phyloP scores from a whole-genome alignment of 1,140 invertebrate genomes.

The Temnothorax curvispinosus region DNA sequence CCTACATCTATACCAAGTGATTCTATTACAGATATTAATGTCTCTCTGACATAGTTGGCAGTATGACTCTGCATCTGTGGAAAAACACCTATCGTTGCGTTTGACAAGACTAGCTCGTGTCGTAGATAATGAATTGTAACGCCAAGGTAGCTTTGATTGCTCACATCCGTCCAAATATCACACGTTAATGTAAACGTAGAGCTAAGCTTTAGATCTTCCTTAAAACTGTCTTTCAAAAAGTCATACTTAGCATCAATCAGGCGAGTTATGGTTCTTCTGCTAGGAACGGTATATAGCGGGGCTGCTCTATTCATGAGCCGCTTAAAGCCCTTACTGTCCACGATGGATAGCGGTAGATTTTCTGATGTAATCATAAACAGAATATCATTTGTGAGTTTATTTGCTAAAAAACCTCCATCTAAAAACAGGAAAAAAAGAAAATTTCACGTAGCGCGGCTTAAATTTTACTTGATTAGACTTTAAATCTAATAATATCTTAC shows the following conservation, averaged over 20 bases:
- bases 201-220: not conserved
- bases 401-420: not conserved
- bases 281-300: not conserved
- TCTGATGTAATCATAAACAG: not conserved
- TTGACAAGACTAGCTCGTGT: not conserved
- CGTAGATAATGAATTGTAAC: not conserved
- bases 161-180: not conserved
- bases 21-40: too few relatives aligned
- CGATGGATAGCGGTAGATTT: not conserved
- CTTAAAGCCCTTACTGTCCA: not conserved
- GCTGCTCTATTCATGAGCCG: not conserved
- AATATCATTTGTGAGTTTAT: not conserved
- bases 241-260: not conserved
- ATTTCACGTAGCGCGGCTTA: not conserved
- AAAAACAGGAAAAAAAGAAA: not conserved
- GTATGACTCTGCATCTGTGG: not conserved
- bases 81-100: not conserved
- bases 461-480: not conserved
- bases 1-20: too few relatives aligned
- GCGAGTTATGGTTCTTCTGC: not conserved
- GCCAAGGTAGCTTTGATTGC: not conserved
- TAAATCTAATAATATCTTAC: not conserved
- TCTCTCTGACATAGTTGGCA: not conserved
- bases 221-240: not conserved
- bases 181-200: not conserved